A percentile compares a stretch with the other conserved stretches of the same genome.
Conservation (phyloP, 1,140 invertebrate species). For the Sarcophaga peregrina region DNA sequence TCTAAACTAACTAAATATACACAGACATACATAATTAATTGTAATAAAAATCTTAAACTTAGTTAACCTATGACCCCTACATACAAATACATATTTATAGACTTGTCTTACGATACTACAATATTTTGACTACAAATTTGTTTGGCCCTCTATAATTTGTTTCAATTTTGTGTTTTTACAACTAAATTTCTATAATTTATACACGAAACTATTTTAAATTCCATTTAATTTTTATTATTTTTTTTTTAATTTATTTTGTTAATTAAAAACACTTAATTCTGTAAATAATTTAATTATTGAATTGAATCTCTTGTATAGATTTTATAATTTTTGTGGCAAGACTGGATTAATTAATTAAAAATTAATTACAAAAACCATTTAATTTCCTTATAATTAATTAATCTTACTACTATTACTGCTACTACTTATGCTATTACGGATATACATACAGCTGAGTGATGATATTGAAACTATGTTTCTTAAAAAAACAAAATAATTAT, state of each 20-base stretch:
- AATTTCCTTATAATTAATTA: neutral
- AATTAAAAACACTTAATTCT: constrained; percentile 7
- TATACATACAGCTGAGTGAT: too few relatives aligned
- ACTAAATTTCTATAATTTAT: neutral
- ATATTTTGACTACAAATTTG: constrained; percentile 10
- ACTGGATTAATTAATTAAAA: constrained; percentile 31
- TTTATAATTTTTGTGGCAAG: neutral
- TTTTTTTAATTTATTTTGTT: constrained; percentile 41
- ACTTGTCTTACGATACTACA: neutral
- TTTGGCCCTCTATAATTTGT: neutral
- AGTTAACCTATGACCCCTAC: constrained; percentile 45
- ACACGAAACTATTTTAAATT: constrained; percentile 9
- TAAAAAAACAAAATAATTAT: neutral
- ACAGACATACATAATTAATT: constrained; percentile 59
- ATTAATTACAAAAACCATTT: neutral
- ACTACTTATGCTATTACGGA: too few relatives aligned
- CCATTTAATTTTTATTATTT: constrained; percentile 5
- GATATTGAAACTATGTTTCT: too few relatives aligned
- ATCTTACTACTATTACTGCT: too few relatives aligned
- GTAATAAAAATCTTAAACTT: constrained; percentile 48
- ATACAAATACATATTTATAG: constrained; percentile 56
- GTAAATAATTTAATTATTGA: too few relatives aligned
- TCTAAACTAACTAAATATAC: constrained; percentile 46
- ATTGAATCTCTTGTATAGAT: too few relatives aligned
- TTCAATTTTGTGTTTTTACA: neutral